These are phyloP conservation scores for Sceloporus undulatus DNA, from an alignment of 2,113 vertebrate genomes.

Conservation along the genomic window DNA sequence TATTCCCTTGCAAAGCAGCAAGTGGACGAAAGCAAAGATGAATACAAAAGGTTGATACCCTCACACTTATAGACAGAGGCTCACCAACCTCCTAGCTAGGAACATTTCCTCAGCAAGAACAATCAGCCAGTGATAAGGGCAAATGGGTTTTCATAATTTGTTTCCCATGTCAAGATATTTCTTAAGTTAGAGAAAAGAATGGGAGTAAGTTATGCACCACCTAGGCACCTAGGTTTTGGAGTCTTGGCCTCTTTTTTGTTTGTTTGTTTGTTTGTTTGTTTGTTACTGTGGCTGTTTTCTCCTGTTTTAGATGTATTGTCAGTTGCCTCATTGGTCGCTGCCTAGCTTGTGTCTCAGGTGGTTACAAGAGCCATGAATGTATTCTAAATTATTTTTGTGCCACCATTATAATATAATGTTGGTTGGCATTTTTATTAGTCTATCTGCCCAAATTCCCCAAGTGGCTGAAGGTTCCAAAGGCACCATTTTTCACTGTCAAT, in stretches of 20 bases:
- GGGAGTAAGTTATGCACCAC: not conserved
- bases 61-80: not conserved
- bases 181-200: not conserved
- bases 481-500: not conserved
- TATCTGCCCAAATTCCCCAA: not conserved
- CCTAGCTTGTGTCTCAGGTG: no score
- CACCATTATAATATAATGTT: no score
- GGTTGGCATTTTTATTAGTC: not conserved
- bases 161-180: not conserved
- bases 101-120: not conserved
- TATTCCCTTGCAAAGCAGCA: not conserved
- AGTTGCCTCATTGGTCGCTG: not conserved
- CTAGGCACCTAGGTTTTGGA: not conserved
- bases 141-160: not conserved
- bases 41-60: not conserved
- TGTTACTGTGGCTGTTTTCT: not conserved
- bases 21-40: not conserved
- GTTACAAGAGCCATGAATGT: no score
- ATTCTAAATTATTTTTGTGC: no score
- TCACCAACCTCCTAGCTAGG: not conserved
- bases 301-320: not conserved
- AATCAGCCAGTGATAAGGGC: not conserved
- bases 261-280: no score
- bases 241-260: no score
- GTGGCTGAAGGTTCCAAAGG: no score